Percentiles rank a stretch among this genome's conserved stretches.
phyloP scores from a whole-genome alignment of 1,140 invertebrate genomes.

The Alviniconcha marisindica region DNA sequence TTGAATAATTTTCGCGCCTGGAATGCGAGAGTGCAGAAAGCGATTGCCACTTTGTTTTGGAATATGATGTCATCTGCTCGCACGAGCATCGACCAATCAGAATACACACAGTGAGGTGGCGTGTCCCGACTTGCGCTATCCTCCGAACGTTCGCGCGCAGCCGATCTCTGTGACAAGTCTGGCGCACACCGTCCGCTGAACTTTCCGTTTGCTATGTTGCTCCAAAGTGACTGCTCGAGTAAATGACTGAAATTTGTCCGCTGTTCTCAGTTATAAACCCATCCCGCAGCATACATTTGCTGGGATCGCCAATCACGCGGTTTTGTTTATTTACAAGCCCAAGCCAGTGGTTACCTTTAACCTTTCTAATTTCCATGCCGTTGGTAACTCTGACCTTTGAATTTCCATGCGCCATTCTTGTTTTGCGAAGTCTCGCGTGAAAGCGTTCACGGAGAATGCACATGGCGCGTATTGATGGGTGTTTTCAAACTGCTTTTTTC shows the following conservation, averaged over 20 bases:
- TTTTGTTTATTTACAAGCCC: slow-evolving; percentile 30
- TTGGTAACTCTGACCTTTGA: too few relatives aligned
- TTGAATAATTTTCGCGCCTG: slow-evolving; percentile 43
- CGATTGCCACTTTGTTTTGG: slow-evolving; percentile 44
- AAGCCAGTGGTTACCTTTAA: not conserved
- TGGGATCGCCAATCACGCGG: slow-evolving; percentile 2
- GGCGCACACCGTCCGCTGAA: not conserved
- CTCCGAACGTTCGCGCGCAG: slow-evolving; percentile 16
- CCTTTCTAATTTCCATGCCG: not conserved
- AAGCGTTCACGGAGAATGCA: too few relatives aligned
- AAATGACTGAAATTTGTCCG: not conserved
- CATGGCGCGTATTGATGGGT: too few relatives aligned
- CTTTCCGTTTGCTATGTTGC: slow-evolving; percentile 13
- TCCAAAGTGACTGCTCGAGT: not conserved
- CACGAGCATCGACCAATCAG: slow-evolving; percentile 39
- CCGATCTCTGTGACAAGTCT: not conserved
- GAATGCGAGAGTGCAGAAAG: slow-evolving; percentile 35
- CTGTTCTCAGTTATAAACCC: slow-evolving; percentile 20
- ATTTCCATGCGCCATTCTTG: too few relatives aligned
- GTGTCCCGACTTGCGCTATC: slow-evolving; percentile 28
- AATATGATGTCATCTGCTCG: slow-evolving; percentile 45
- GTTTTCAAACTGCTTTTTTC: too few relatives aligned
- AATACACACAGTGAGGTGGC: slow-evolving; percentile 1
- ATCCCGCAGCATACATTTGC: slow-evolving; percentile 4
- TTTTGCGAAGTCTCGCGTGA: too few relatives aligned